These are phyloP conservation scores for Gambusia holbrooki DNA, from an alignment of 2,113 vertebrate species.

Conservation along the genomic window DNA sequence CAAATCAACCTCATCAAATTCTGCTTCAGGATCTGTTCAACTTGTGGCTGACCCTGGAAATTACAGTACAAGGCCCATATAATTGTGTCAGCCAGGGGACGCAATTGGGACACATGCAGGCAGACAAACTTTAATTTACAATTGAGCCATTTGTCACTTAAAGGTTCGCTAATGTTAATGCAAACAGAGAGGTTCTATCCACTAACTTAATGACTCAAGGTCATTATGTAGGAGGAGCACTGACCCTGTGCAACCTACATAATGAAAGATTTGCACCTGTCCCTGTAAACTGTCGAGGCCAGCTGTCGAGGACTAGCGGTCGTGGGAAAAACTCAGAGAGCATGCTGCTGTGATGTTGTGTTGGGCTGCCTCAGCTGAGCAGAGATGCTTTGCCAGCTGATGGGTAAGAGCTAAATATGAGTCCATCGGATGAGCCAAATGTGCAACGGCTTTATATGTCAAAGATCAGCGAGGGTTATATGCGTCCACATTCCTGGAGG, in stretches of 20 bases:
- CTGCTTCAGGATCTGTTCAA: too few relatives aligned
- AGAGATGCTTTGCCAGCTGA: slow-evolving; percentile 58
- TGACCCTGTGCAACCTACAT: slow-evolving; percentile 42
- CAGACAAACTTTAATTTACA: neutral
- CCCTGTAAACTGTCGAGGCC: slow-evolving; percentile 39
- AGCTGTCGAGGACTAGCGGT: slow-evolving; percentile 66
- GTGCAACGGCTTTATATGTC: slow-evolving; percentile 14
- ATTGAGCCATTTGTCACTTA: slow-evolving; percentile 14
- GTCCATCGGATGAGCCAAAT: slow-evolving; percentile 38
- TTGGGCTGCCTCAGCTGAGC: slow-evolving; percentile 52
- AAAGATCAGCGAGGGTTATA: slow-evolving; percentile 18
- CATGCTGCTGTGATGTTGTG: slow-evolving; percentile 53
- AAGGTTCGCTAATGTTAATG: slow-evolving; percentile 5
- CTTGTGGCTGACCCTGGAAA: too few relatives aligned
- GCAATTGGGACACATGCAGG: neutral
- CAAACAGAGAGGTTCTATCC: slow-evolving; percentile 1
- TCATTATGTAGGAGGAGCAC: slow-evolving; percentile 24
- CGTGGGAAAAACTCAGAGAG: slow-evolving; percentile 70
- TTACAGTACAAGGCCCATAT: too few relatives aligned
- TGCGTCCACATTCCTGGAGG: neutral
- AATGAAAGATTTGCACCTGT: slow-evolving; percentile 69
- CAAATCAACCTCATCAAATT: too few relatives aligned
- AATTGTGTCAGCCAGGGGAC: too few relatives aligned
- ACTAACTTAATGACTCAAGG: slow-evolving; percentile 52
- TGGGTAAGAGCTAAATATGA: slow-evolving; percentile 56